Conservation (phyloP, 2,888 invertebrate species). For the Lysandra coridon region DNA sequence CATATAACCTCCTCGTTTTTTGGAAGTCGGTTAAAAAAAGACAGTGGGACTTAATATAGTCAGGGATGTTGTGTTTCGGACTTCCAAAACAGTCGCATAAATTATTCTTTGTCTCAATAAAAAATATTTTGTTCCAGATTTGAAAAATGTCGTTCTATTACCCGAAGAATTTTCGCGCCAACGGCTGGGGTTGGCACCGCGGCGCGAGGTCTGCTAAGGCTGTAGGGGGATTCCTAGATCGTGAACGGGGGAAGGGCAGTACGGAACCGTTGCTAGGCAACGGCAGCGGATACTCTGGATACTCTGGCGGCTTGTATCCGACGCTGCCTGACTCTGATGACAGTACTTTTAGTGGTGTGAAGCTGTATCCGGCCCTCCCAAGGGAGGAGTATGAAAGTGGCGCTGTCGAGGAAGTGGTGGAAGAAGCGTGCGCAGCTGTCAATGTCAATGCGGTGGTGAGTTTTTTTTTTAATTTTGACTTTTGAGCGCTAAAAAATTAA, state of each 20-base stretch:
- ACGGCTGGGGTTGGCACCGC: slow-evolving; percentile 76
- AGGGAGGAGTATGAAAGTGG: slow-evolving; percentile 72
- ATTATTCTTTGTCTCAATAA: neutral
- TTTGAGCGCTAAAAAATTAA: neutral
- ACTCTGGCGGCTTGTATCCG: slow-evolving; percentile 58
- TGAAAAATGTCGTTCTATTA: slow-evolving; percentile 56
- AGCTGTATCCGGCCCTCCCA: slow-evolving; percentile 68
- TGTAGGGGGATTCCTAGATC: slow-evolving; percentile 62
- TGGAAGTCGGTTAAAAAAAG: no score
- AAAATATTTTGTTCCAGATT: slow-evolving; percentile 27
- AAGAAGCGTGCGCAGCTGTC: slow-evolving; percentile 67
- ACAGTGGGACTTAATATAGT: no score
- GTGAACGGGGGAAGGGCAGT: slow-evolving; percentile 55
- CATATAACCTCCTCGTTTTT: no score
- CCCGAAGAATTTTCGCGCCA: slow-evolving; percentile 72
- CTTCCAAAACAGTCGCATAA: no score
- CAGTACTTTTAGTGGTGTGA: slow-evolving; percentile 56
- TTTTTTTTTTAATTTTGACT: slow-evolving; percentile 37
- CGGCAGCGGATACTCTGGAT: slow-evolving; percentile 34
- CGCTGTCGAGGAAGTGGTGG: slow-evolving; percentile 69
- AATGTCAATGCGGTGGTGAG: slow-evolving; percentile 71
- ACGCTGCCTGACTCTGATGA: slow-evolving; percentile 65
- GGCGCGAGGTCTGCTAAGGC: slow-evolving; percentile 57
- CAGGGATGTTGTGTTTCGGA: no score
- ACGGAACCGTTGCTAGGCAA: slow-evolving; percentile 57